These are phyloP conservation scores for Bubalus kerabau DNA, from an alignment of 2,113 vertebrate genomes.

Conservation along the genomic window DNA sequence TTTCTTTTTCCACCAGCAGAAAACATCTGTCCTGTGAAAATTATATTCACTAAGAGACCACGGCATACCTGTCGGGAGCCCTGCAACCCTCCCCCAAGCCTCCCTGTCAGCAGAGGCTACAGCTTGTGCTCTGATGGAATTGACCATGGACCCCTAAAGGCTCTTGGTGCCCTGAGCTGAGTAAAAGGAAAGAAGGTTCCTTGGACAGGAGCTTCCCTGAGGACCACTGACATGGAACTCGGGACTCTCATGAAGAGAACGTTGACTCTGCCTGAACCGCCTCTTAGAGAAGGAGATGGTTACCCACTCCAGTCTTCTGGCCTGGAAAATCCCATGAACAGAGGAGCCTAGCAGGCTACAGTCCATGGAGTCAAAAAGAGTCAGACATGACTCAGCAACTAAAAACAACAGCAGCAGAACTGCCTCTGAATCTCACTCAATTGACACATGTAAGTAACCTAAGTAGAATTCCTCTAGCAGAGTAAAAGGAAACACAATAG, in stretches of 20 bases:
- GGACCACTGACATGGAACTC: neutral
- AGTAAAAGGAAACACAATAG: neutral
- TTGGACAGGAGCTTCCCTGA: neutral
- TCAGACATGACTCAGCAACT: neutral
- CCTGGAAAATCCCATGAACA: neutral
- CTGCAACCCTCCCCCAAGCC: neutral
- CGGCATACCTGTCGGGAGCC: neutral
- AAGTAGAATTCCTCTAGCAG: neutral
- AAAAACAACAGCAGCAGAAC: neutral
- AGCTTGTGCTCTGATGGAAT: neutral
- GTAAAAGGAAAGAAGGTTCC: neutral
- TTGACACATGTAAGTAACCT: neutral
- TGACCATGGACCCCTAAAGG: rapidly evolving
- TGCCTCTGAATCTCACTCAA: neutral
- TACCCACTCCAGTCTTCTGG: neutral
- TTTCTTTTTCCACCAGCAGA: slow-evolving; percentile 57
- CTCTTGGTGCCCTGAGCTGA: neutral
- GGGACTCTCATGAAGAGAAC: neutral
- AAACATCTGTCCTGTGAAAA: slow-evolving; percentile 44
- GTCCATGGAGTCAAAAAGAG: neutral
- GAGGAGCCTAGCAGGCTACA: neutral
- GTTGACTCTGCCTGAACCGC: neutral
- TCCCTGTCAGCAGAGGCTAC: neutral
- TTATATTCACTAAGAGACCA: slow-evolving; percentile 17
- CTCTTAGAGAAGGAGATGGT: neutral